Percentiles rank a stretch among this genome's conserved stretches.
These are phyloP conservation scores for Drosophila falleni DNA, from an alignment of 2,888 invertebrate species.

Conservation along the genomic window DNA sequence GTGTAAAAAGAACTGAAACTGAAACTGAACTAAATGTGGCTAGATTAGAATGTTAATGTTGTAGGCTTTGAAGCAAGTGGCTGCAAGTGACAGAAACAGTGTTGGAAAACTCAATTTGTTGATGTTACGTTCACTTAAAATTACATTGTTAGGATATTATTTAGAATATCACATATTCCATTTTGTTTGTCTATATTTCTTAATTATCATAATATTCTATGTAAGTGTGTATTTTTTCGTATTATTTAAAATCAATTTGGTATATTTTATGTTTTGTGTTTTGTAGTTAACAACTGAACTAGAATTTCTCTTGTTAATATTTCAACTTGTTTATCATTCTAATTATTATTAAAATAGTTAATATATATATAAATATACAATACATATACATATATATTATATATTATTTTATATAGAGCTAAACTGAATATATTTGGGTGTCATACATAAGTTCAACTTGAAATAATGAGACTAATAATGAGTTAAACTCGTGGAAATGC, in stretches of 20 bases:
- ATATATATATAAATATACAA: constrained; percentile 32
- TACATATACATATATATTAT: constrained; percentile 27
- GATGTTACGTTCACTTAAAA: constrained; percentile 47
- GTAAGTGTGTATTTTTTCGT: constrained; percentile 23
- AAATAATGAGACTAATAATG: constrained; percentile 61
- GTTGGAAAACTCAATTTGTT: constrained; percentile 33
- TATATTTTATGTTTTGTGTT: constrained; percentile 24
- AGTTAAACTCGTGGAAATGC: constrained; percentile 82
- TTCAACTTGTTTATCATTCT: constrained; percentile 51
- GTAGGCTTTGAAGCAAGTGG: constrained; percentile 46
- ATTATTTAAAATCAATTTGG: constrained; percentile 19
- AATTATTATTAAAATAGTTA: constrained; percentile 40
- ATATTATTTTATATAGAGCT: constrained; percentile 39
- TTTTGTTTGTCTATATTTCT: constrained; percentile 36
- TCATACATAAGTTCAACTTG: constrained; percentile 52
- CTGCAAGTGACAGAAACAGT: constrained; percentile 42
- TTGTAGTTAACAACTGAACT: constrained; percentile 59
- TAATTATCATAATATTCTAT: constrained; percentile 17
- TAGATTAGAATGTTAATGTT: constrained; percentile 6
- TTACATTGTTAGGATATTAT: constrained; percentile 76
- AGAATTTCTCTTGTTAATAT: constrained; percentile 56
- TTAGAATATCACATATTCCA: constrained; percentile 80
- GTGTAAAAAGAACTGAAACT: constrained; percentile 19
- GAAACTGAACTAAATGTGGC: constrained; percentile 14
- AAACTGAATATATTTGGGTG: constrained; percentile 54